These are phyloP conservation scores for Sepioteuthis lessoniana DNA, from an alignment of 2,888 invertebrate genomes.

Conservation along the genomic window DNA sequence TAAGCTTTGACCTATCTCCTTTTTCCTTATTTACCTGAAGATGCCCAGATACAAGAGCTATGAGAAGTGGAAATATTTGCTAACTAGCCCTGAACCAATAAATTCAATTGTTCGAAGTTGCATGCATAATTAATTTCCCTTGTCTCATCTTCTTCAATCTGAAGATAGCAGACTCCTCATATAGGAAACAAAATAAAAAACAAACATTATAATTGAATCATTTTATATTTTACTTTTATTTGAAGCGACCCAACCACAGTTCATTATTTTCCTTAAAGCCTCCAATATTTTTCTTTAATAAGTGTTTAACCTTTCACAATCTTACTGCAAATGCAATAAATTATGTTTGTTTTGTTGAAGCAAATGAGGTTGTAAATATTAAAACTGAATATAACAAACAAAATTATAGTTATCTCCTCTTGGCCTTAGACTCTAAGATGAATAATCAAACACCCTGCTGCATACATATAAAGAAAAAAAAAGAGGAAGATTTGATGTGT, in stretches of 20 bases:
- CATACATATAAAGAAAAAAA: background rate
- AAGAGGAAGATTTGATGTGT: background rate
- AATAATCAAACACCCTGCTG: background rate
- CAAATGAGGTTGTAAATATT: background rate
- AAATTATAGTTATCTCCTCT: background rate
- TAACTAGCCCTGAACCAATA: background rate
- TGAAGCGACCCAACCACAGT: background rate
- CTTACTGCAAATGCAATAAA: background rate
- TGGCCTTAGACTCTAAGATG: conserved; percentile 33
- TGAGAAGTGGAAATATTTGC: background rate
- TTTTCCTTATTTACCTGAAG: background rate
- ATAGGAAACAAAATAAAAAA: background rate
- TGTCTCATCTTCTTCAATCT: background rate
- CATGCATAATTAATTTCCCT: background rate
- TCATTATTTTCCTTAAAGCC: background rate
- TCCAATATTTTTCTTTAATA: background rate
- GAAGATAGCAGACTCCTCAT: conserved; percentile 13
- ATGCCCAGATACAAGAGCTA: background rate
- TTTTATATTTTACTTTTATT: background rate
- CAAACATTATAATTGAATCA: background rate
- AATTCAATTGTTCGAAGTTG: background rate
- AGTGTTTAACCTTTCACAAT: background rate
- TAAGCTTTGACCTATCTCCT: too few relatives aligned
- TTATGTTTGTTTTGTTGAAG: background rate
- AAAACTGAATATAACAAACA: background rate